A percentile compares a stretch with the other conserved stretches of the same genome.
phyloP scores from a whole-genome alignment of 2,797 vertebrate genomes.

The Phalloptychus januarius region DNA sequence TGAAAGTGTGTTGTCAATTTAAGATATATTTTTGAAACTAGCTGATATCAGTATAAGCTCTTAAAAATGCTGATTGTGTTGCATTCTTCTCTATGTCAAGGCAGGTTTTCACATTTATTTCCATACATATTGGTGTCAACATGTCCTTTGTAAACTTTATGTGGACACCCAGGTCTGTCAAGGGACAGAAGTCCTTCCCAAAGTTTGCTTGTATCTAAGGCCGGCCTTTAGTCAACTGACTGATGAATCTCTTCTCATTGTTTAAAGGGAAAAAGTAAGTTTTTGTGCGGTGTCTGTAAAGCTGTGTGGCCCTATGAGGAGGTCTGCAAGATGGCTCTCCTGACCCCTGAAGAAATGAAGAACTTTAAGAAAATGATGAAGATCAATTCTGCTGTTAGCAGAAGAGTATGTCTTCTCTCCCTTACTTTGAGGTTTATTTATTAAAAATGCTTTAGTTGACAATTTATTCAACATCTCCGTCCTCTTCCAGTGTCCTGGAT shows the following conservation, averaged over 20 bases:
- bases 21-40: background rate
- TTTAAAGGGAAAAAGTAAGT: slow-evolving; percentile 58
- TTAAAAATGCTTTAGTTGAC: background rate
- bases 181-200: background rate
- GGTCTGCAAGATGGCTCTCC: slow-evolving; percentile 69
- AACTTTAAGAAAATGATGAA: slow-evolving; percentile 58
- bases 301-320: slow-evolving; percentile 65
- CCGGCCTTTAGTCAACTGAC: background rate
- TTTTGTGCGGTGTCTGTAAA: slow-evolving; percentile 65
- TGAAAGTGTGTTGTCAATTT: background rate
- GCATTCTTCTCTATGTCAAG: too few relatives aligned
- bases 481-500: slow-evolving; percentile 16
- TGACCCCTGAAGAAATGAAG: slow-evolving; percentile 61
- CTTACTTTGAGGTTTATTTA: background rate
- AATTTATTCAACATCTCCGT: background rate
- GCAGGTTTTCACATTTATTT: too few relatives aligned
- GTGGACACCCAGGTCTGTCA: background rate
- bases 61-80: background rate
- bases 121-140: too few relatives aligned
- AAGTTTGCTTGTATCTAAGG: background rate
- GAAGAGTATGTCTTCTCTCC: slow-evolving; percentile 53
- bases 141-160: background rate
- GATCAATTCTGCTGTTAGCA: slow-evolving; percentile 40
- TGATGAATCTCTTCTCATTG: background rate
- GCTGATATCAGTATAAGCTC: background rate